Evolutionary conservation across 2,888 invertebrate species (phyloP), one percentile per base, ranked within the genome.

Genomic region (Polietes domitor): DNA sequence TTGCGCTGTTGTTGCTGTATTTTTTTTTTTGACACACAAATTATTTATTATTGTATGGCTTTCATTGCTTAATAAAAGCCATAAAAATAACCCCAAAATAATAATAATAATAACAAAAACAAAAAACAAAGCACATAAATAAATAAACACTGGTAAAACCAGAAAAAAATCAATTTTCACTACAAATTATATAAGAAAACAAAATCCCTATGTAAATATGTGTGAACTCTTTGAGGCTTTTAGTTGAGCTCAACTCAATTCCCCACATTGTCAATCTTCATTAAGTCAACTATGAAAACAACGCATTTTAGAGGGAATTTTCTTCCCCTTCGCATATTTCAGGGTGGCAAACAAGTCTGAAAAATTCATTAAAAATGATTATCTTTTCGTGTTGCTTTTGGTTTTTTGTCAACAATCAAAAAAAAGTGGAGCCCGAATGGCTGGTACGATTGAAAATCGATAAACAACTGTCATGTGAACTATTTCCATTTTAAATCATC

Each of bases 211-310:
- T 28, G 28, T 10, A 61, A 61, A 5, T n/a, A 28, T n/a, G n/a
- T n/a, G n/a, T 61, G n/a, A 61, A 61, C 61, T 61, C 12, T 28
- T 58, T 4, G 58, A 24, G 21, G 3, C 10, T 19, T 24, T 15
- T 15, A 47, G 53, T 2, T 17, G 21, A 53, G 21, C 10, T 21
- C 53, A 19, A 21, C 53, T 4, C 53, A 53, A 19, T 53, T 21
- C 24, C 19, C 53, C 53, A 10, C 21, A 24, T 53, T 83, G 83
- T 83, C 83, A 80, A 80, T 83, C 83, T 77, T 80, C 77, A 83
- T 83, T 77, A 77, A 73, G 32, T 26, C 12, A 19, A 77, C 28
- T 32, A 55, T n/a, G 15, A 68, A 37, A 58, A 21, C 53, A 58
- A 50, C n/a, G n/a, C 15, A 50, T n/a, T 50, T 17, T 58, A 58